phyloP scores from a whole-genome alignment of 2,888 invertebrate genomes.

The Eupithecia abbreviata region DNA sequence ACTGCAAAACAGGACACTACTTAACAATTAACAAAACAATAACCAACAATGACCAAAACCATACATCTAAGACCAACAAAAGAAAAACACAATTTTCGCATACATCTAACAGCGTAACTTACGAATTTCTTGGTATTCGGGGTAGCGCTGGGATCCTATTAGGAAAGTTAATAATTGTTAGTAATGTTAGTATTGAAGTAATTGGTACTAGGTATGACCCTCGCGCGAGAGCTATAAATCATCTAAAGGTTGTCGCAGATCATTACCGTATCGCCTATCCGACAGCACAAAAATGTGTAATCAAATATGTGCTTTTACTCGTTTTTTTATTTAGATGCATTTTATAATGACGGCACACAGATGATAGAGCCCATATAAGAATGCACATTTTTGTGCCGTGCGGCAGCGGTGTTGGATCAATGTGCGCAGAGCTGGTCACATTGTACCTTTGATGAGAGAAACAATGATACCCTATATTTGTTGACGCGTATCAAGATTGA shows the following conservation, averaged over 20 bases:
- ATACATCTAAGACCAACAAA: not conserved
- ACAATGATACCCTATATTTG: no score
- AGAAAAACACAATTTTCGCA: not conserved
- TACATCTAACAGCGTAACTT: conserved; percentile 22
- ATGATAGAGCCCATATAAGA: no score
- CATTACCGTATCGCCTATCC: no score
- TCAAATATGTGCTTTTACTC: not conserved
- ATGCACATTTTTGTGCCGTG: not conserved
- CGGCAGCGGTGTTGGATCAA: not conserved
- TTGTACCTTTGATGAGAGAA: no score
- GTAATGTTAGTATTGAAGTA: conserved; percentile 23
- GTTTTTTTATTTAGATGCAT: no score
- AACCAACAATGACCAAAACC: conserved; percentile 7
- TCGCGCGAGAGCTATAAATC: not conserved
- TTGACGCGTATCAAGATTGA: no score
- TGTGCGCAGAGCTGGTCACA: not conserved
- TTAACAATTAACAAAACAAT: not conserved
- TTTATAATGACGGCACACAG: no score
- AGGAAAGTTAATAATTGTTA: conserved; percentile 20
- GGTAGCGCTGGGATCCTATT: conserved; percentile 14
- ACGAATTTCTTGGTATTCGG: conserved; percentile 33
- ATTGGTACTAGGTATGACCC: not conserved
- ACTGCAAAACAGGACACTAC: not conserved
- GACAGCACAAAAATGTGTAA: not conserved
- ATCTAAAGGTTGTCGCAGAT: not conserved